These are phyloP conservation scores for Coptodon bakossiorum DNA, from an alignment of 2,113 vertebrate species.

Conservation along the genomic window DNA sequence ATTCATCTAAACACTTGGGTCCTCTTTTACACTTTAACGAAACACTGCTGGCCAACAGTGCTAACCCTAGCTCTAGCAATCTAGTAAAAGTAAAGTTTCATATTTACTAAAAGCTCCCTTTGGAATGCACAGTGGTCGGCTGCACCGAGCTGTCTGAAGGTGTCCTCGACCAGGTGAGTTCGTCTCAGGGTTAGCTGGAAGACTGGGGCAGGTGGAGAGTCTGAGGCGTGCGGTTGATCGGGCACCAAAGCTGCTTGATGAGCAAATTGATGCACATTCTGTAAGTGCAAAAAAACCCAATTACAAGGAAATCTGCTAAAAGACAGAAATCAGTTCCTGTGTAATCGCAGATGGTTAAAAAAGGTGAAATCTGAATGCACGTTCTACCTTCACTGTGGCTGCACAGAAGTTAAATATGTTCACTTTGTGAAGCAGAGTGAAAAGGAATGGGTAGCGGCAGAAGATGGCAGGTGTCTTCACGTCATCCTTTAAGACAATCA, in stretches of 20 bases:
- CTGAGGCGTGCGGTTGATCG: rapidly evolving
- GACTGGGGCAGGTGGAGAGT: neutral
- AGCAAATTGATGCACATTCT: neutral
- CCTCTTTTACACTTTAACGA: neutral
- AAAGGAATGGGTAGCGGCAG: slow-evolving; percentile 64
- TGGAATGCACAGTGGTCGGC: slow-evolving; percentile 38
- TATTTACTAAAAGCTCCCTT: slow-evolving; percentile 47
- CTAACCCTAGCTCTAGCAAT: neutral
- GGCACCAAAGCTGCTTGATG: rapidly evolving
- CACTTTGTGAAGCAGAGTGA: slow-evolving; percentile 44
- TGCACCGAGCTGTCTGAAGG: slow-evolving; percentile 56
- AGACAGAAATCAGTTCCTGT: neutral
- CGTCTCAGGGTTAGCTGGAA: slow-evolving; percentile 51
- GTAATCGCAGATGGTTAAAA: neutral
- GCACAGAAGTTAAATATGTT: slow-evolving; percentile 10
- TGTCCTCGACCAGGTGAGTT: slow-evolving; percentile 56
- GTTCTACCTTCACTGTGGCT: slow-evolving; percentile 6
- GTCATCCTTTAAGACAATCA: slow-evolving; percentile 27
- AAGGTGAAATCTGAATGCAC: neutral
- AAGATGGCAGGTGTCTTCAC: slow-evolving; percentile 38
- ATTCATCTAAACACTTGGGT: neutral
- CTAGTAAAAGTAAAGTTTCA: neutral
- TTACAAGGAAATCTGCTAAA: neutral
- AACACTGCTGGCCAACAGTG: neutral
- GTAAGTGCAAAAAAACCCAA: neutral